Percentiles rank a stretch among this genome's conserved stretches.
These are phyloP conservation scores for Sylvia atricapilla DNA, from an alignment of 2,113 vertebrate species.

Conservation along the genomic window DNA sequence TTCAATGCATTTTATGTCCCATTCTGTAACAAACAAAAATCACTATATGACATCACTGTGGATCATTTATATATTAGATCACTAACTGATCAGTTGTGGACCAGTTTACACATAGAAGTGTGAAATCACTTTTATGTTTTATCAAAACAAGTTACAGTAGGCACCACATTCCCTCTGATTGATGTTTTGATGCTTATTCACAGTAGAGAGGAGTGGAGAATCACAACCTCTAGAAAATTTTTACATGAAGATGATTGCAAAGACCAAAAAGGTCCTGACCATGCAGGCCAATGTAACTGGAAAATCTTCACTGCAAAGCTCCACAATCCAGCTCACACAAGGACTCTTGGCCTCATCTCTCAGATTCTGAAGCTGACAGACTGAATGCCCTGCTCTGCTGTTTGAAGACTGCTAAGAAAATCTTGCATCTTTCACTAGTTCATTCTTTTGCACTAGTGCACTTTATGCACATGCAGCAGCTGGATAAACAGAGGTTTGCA, in stretches of 20 bases:
- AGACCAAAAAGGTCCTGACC: not conserved
- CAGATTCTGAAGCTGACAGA: not conserved
- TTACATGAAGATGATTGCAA: not conserved
- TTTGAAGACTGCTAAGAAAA: not conserved
- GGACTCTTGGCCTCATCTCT: not conserved
- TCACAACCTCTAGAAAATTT: not conserved
- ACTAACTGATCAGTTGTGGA: not conserved
- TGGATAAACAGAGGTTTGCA: slow-evolving; percentile 23
- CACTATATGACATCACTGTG: not conserved
- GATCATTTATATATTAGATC: not conserved
- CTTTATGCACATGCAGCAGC: not conserved
- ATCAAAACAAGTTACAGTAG: not conserved
- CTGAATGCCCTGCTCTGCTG: not conserved
- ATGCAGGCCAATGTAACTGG: not conserved
- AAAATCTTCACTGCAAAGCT: not conserved
- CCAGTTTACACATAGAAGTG: not conserved
- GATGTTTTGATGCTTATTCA: not conserved
- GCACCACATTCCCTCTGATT: not conserved
- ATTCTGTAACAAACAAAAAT: not conserved
- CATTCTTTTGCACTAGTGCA: not conserved
- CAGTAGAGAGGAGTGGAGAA: not conserved
- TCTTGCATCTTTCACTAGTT: not conserved
- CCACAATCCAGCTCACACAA: not conserved
- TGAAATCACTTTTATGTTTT: not conserved
- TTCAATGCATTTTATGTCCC: not conserved